Conservation (phyloP, 2,888 invertebrate species). For the Philopedon plagiatum region DNA sequence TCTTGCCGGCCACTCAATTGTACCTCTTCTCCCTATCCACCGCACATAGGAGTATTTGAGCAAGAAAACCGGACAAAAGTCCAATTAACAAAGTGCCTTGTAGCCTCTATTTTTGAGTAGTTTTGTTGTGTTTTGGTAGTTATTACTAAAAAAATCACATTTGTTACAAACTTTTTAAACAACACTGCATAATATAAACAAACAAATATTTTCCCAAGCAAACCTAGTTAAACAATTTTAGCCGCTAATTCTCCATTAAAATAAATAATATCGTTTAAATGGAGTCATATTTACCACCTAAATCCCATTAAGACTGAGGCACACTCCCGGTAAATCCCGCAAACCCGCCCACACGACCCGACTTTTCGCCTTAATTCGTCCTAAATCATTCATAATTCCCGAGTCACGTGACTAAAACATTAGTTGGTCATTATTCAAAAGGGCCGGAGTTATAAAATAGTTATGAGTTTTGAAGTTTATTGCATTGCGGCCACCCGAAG, state of each 20-base stretch:
- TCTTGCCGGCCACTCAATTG: too few relatives aligned
- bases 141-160: too few relatives aligned
- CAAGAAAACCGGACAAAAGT: too few relatives aligned
- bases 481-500: conserved; percentile 17
- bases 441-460: conserved; percentile 62
- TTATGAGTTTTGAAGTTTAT: conserved; percentile 61
- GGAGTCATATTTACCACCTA: conserved; percentile 22
- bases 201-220: too few relatives aligned
- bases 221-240: not conserved
- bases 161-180: too few relatives aligned
- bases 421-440: conserved; percentile 63
- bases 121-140: too few relatives aligned
- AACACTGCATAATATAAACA: too few relatives aligned
- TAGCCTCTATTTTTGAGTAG: too few relatives aligned
- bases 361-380: conserved; percentile 25
- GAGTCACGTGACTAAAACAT: conserved; percentile 46
- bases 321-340: conserved; percentile 24
- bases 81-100: too few relatives aligned
- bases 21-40: too few relatives aligned
- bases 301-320: conserved; percentile 28
- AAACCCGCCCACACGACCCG: conserved; percentile 25
- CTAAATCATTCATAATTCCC: conserved; percentile 38
- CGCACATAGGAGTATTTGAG: too few relatives aligned
- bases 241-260: not conserved
- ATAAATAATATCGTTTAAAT: conserved; percentile 28